Evolutionary conservation across 2,797 vertebrate species (phyloP), one percentile per base, ranked within the genome.

Genomic region (Meda fulgida): DNA sequence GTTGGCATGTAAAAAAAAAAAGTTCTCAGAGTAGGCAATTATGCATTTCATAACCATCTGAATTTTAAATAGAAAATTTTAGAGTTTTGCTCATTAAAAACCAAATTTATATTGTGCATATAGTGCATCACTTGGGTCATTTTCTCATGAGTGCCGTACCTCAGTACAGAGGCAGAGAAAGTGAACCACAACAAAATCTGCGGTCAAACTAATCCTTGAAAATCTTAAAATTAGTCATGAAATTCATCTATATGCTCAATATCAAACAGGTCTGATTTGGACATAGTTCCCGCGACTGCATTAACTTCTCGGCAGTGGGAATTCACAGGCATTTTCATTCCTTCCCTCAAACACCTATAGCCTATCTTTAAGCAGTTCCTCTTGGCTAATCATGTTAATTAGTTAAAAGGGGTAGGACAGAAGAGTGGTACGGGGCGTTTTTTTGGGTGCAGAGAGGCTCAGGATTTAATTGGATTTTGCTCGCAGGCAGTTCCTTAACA

Each of bases 321-420:
- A 81, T 72, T 86, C 26, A 10, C 76, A 78, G 46, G 34, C 13
- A 43, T 79, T 65, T 78, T 86, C 5, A 7, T 82, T 89, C 84
- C 69, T 76, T 86, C 84, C 69, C 73, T 81, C 48, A 85, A 81
- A 78, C 86, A 81, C 34, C 72, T 78, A 81, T 76, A 80, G 69
- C 71, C 77, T 75, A 67, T 86, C 78, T 85, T 89, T 86, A 85
- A 88, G 86, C 84, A 79, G 87, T 90, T 86, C 86, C 83, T 85
- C 86, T 87, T 90, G 88, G 88, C 87, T 90, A 85, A 89, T 89
- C 85, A 81, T 88, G 72, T 85, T 90, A 89, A 90, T 89, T 88
- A 90, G 88, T 81, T 83, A 85, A 85, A 83, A 81, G 83, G 83
- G 86, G 78, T 84, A 69, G 80, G 87, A 84, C 72, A 76, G 84